Base-by-base conservation (phyloP, 1,140 invertebrate species). In the Acromyrmex echinatior region DNA sequence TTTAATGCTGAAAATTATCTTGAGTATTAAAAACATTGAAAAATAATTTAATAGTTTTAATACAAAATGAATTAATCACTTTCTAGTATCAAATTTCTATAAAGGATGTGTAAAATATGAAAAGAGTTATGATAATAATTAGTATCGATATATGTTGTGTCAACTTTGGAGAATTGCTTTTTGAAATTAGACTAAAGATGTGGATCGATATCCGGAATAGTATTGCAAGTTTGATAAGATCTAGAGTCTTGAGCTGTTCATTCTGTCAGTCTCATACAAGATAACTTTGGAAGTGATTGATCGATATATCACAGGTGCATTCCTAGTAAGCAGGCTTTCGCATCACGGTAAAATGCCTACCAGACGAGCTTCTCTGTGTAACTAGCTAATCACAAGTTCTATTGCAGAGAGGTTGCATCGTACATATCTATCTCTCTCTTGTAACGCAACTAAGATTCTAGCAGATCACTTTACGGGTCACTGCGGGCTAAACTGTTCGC, bases 391-490 rank as follows among this genome's bases (percentile, higher is more conserved):
- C 18, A 25, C 12, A 63, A 53, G 14, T 39, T 68, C n/a, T 31
- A 31, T 31, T 39, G 31, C 18, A 39, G 16, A 3, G 51, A 56
- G 65, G 14, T 16, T 71, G 14, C 31, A 49, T 25, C 28, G 56
- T 31, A 31, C 31, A 31, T 31, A 31, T 31, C 31, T 31, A 31
- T 62, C 18, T 71, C 21, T 49, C 68, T 45, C 9, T 0, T 18
- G 53, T 56, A 60, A 62, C 80, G 18, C 31, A 70, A 25, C 56
- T 82, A 82, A 82, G 80, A 73, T 45, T 73, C 79, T 60, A 25
- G 68, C n/a, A 35, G 80, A 76, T 84, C 70, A 49, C 70, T 84
- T 74, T 84, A 84, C 80, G 56, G 68, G 70, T 84, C 70, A 62
- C 80, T 62, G 70, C 70, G 10, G 14, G 16, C 28, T 51, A 62